Evolutionary conservation across 2,797 vertebrate genomes (phyloP), one percentile per base, ranked within the genome.

Genomic region (Myotis vivesi): DNA sequence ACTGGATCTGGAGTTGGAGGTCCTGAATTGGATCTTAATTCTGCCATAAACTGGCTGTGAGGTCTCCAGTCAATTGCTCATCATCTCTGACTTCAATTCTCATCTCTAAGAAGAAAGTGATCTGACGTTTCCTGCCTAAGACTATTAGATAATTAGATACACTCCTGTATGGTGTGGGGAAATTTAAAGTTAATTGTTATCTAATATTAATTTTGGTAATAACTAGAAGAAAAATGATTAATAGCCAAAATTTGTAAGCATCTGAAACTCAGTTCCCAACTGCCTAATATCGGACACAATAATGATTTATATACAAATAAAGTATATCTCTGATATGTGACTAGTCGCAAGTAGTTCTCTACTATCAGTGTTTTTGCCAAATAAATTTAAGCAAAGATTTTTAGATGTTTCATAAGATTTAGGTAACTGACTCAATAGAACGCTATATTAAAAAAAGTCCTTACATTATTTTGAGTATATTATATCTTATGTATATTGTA

Each of bases 361-460:
- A 80, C 15, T 44, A 30, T 25, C 28, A 87, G n/a, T 41, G 8
- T 86, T 94, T 95, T 87, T 44, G 85, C 38, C 16, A 85, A 80
- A 86, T 41, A 62, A 80, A 89, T 62, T 62, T 85, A 86, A 86
- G 51, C 33, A 57, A 94, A 92, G 22, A n/a, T 6, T 51, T 94
- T 91, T 69, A 53, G 8, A 68, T 89, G 91, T 49, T 53, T n/a
- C 33, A 64, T 89, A 95, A 92, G 30, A 96, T 62, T 94, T 95
- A 91, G 53, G 73, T 10, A 41, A 89, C 4, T 94, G 38, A 82
- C 89, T 94, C 51, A 85, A 85, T 10, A 92, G 11, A 95, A 92
- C 23, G 9, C 11, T 64, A 68, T n/a, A 38, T 75, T 66, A 44
- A 66, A 51, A 72, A 87, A 49, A 6, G 7, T 8, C 23, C 44